A percentile compares a stretch with the other conserved stretches of the same genome.
These are phyloP conservation scores for Phragmatobia fuliginosa DNA, from an alignment of 2,888 invertebrate species.

Conservation along the genomic window DNA sequence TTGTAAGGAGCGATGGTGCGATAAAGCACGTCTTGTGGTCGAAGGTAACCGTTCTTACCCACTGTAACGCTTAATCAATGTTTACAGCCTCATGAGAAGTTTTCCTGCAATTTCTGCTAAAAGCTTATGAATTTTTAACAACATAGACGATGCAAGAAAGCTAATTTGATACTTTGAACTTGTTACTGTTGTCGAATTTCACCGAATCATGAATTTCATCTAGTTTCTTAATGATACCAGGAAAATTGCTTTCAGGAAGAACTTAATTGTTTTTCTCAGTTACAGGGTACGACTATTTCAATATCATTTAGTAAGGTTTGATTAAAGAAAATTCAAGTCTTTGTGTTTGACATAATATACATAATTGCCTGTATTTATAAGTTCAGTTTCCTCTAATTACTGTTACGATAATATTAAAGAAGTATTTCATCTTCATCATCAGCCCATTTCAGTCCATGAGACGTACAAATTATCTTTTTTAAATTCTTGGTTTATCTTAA, in stretches of 20 bases:
- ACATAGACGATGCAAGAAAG: slow-evolving; percentile 33
- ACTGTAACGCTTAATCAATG: slow-evolving; percentile 38
- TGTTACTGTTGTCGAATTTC: slow-evolving; percentile 24
- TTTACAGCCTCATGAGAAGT: slow-evolving; percentile 31
- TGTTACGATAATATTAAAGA: background rate
- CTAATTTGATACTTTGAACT: slow-evolving; percentile 32
- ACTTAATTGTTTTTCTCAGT: background rate
- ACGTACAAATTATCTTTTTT: background rate
- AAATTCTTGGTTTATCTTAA: too few relatives aligned
- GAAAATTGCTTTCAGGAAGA: background rate
- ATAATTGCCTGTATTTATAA: background rate
- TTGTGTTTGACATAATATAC: background rate
- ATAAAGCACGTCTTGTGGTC: slow-evolving; percentile 38
- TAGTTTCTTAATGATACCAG: slow-evolving; percentile 4
- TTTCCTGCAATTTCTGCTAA: slow-evolving; percentile 43
- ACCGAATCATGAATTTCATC: slow-evolving; percentile 25
- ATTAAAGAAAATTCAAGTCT: background rate
- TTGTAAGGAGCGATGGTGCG: slow-evolving; percentile 33
- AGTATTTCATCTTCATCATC: too few relatives aligned
- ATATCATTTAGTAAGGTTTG: background rate
- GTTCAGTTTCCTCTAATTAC: background rate
- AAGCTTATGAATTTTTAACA: slow-evolving; percentile 42
- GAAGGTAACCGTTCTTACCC: slow-evolving; percentile 14
- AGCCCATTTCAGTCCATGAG: too few relatives aligned
- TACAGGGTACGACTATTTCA: background rate